Evolutionary conservation across 2,888 invertebrate genomes (phyloP).

Genomic region (Cyclophora albipunctata): DNA sequence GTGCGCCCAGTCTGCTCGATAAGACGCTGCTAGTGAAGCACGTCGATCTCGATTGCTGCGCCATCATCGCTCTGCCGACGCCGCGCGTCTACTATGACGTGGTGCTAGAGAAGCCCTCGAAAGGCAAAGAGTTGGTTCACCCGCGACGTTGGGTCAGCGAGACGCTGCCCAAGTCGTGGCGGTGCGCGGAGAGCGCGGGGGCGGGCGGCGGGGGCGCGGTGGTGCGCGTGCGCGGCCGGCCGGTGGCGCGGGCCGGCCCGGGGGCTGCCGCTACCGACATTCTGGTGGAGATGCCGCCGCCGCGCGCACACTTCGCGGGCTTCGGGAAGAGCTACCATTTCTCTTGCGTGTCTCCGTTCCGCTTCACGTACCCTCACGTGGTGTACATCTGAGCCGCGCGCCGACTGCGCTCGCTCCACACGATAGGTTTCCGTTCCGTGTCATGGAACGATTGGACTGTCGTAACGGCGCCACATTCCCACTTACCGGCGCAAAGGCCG

Average conservation of each 20-base stretch:
- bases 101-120: slow-evolving; percentile 40
- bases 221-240: slow-evolving; percentile 66
- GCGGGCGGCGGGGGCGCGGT: slow-evolving; percentile 45
- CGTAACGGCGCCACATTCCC: slow-evolving; percentile 1
- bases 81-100: slow-evolving; percentile 64
- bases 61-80: slow-evolving; percentile 62
- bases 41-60: slow-evolving; percentile 61
- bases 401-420: not conserved
- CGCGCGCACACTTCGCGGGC: slow-evolving; percentile 67
- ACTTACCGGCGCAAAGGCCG: slow-evolving; percentile 10
- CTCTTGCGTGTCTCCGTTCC: slow-evolving; percentile 73
- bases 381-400: slow-evolving; percentile 54
- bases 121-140: slow-evolving; percentile 37
- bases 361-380: slow-evolving; percentile 66
- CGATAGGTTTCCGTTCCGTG: slow-evolving; percentile 8
- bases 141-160: slow-evolving; percentile 62
- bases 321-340: slow-evolving; percentile 72
- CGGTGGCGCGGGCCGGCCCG: slow-evolving; percentile 72
- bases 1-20: slow-evolving; percentile 58
- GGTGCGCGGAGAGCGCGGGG: slow-evolving; percentile 59
- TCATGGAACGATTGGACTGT: slow-evolving; percentile 1
- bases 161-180: slow-evolving; percentile 61
- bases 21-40: slow-evolving; percentile 62
- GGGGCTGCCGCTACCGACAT: slow-evolving; percentile 66
- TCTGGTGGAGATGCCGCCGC: slow-evolving; percentile 64